Base-by-base conservation (phyloP, 2,797 vertebrate species). In the Chaetodon trifasciatus region DNA sequence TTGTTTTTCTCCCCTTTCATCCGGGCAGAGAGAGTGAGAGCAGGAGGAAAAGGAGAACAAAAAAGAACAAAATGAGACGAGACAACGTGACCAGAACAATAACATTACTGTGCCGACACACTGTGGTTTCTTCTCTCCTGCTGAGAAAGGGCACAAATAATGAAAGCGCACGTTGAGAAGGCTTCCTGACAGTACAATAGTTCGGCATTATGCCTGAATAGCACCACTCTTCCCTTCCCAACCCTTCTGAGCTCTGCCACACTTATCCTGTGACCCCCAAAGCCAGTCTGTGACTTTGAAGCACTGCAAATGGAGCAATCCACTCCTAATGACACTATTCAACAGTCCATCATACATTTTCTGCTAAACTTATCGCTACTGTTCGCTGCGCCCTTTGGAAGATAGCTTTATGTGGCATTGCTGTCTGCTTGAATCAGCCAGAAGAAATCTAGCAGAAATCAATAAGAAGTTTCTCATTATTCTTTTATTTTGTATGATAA, bases 231-330 rank as follows among this genome's bases (percentile, higher is more conserved):
- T 80, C 42, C 71, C 63, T 23, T 62, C 52, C 70, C 74, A 86
- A 87, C 62, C 82, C 73, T 70, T 56, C 53, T 37, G 42, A 70
- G 79, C 70, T 62, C 63, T 68, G 53, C 67, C 76, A 70, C 81
- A 86, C 80, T 86, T 76, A 79, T 76, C 65, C 65, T 17, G 64
- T 72, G 79, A 89, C 83, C 82, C 76, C 71, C 70, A 87, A 88
- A 90, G 74, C 72, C 49, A 47, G 65, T 47, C 65, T 58, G n/a
- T 16, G 66, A 72, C 84, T 88, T 86, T 91, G 77, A 89, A 84
- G 71, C 75, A 46, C 72, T 53, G 21, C 50, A 83, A 88, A 87
- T 82, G 60, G 81, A 3, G 5, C 79, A 76, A 75, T 80, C 74
- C 49, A 49, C 74, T 77, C 23, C 68, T 86, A 84, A 91, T 86